A percentile compares a stretch with the other conserved stretches of the same genome.
phyloP scores from a whole-genome alignment of 2,797 vertebrate genomes.

The Sciaenops ocellatus region DNA sequence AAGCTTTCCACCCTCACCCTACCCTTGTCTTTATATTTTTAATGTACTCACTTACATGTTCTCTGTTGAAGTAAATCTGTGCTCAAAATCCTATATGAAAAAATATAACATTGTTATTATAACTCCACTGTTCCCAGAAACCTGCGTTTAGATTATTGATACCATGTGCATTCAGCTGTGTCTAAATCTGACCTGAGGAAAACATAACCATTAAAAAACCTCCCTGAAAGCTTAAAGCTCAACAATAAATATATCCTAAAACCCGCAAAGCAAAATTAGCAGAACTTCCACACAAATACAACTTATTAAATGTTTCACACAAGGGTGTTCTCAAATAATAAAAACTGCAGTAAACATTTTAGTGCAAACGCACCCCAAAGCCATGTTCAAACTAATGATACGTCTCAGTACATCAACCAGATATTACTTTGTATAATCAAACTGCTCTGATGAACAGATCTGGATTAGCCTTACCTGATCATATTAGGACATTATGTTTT shows the following conservation, averaged over 20 bases:
- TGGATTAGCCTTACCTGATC: not conserved
- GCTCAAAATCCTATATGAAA: not conserved
- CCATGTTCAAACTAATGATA: slow-evolving; percentile 18
- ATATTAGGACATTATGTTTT: not conserved
- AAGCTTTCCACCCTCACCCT: not conserved
- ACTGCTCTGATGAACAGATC: not conserved
- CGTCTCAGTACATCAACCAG: not conserved
- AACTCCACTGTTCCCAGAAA: not conserved
- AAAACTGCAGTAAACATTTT: slow-evolving; percentile 23
- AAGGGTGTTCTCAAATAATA: slow-evolving; percentile 26
- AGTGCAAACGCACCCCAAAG: slow-evolving; percentile 37
- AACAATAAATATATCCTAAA: slow-evolving; percentile 42
- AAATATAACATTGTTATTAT: not conserved
- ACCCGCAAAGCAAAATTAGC: slow-evolving; percentile 10
- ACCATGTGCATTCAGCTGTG: slow-evolving; percentile 11
- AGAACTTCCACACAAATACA: slow-evolving; percentile 12
- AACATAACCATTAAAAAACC: slow-evolving; percentile 12
- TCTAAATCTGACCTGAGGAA: slow-evolving; percentile 41
- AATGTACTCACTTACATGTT: not conserved
- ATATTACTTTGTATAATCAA: not conserved
- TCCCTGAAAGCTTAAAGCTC: slow-evolving; percentile 23
- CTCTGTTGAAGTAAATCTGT: not conserved
- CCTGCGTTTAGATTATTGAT: not conserved
- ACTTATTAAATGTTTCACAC: slow-evolving; percentile 6
- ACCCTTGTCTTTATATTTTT: not conserved